Conservation (phyloP, 2,797 vertebrate species). For the Tympanoctomys barrerae region DNA sequence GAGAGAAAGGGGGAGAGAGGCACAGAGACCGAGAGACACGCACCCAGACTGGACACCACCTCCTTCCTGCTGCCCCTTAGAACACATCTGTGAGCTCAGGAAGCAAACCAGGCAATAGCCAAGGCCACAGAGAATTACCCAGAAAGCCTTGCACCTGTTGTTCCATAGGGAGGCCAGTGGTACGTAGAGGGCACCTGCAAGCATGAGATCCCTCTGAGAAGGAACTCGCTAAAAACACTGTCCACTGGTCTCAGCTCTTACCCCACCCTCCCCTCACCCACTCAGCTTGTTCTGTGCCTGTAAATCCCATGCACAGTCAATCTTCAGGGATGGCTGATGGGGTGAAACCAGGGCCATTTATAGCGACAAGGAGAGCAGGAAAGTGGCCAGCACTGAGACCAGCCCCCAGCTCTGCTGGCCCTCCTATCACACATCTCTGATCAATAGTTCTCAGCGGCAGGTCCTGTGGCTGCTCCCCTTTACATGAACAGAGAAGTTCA, state of each 20-base stretch:
- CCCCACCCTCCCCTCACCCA: background rate
- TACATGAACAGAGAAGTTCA: background rate
- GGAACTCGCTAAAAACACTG: background rate
- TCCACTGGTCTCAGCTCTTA: background rate
- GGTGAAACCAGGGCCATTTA: background rate
- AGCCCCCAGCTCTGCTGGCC: background rate
- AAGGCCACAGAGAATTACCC: background rate
- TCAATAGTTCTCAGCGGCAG: background rate
- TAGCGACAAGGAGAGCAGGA: background rate
- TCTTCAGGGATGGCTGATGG: background rate
- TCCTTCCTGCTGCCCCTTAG: background rate
- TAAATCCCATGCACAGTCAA: background rate
- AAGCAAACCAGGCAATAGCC: background rate
- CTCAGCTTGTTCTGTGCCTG: background rate
- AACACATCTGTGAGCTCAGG: background rate
- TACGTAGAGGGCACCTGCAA: background rate
- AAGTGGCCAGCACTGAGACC: background rate
- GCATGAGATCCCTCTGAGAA: background rate
- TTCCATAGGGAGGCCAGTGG: background rate
- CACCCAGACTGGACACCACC: accelerated
- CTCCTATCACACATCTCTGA: background rate
- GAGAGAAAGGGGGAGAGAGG: background rate
- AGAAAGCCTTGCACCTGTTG: background rate
- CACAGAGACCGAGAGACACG: background rate
- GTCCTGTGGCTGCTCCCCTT: background rate